phyloP scores from a whole-genome alignment of 2,888 invertebrate species.

The Antitype chi region DNA sequence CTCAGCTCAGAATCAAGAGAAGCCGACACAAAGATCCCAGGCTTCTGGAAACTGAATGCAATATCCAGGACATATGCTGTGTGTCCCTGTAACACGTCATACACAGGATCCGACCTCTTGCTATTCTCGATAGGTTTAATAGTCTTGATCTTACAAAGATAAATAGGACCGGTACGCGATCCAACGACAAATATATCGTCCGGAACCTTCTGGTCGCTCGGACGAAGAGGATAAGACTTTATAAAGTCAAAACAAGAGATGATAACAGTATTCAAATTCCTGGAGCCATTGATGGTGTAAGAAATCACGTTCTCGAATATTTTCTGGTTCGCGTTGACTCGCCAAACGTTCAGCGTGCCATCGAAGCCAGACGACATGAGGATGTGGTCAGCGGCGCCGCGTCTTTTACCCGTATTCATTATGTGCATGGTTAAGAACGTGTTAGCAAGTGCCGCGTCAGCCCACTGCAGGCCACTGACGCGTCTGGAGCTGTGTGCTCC shows the following conservation, averaged over 20 bases:
- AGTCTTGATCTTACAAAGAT: constrained; percentile 76
- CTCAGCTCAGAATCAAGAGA: constrained; percentile 84
- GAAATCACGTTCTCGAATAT: constrained; percentile 79
- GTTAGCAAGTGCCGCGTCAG: constrained; percentile 77
- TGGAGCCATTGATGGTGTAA: constrained; percentile 77
- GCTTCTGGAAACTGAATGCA: constrained; percentile 78
- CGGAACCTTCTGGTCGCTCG: constrained; percentile 75
- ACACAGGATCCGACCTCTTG: constrained; percentile 78
- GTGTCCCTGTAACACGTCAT: constrained; percentile 77
- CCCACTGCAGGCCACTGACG: constrained; percentile 80
- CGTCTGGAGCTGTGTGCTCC: constrained; percentile 80
- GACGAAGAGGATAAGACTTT: constrained; percentile 76
- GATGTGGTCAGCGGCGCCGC: constrained; percentile 81
- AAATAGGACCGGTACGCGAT: constrained; percentile 77
- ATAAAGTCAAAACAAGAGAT: constrained; percentile 82
- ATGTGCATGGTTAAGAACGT: constrained; percentile 80
- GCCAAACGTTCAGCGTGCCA: constrained; percentile 83
- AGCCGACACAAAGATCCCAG: constrained; percentile 80
- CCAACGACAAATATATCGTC: constrained; percentile 84
- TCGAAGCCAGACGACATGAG: constrained; percentile 76
- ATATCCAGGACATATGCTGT: constrained; percentile 79
- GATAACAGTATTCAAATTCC: constrained; percentile 74
- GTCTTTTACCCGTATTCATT: constrained; percentile 77
- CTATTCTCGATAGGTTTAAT: constrained; percentile 61
- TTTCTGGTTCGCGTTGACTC: constrained; percentile 78